Evolutionary conservation across 2,113 vertebrate genomes (phyloP), one percentile per base, ranked within the genome.

Genomic region (Corydoras maculifer): DNA sequence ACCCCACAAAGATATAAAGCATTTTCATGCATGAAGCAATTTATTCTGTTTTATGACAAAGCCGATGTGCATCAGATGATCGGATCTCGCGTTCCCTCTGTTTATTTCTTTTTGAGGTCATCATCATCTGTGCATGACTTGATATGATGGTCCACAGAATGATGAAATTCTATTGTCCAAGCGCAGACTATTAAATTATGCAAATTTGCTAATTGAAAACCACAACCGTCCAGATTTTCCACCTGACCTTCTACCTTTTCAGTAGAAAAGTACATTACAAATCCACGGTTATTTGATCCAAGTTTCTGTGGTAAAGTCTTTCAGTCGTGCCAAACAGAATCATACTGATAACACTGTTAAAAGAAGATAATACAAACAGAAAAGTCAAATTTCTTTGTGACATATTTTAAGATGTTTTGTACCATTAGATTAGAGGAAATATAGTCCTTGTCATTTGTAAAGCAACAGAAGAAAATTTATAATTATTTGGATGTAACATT

Each of bases 101-200:
- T 11, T 53, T 30, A 59, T 31, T 18, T 15, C 32, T n/a, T 51
- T 51, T 25, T 18, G 58, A 75, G 73, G 71, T 78, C 76, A 71
- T 51, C 67, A 76, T 74, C 71, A 58, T 76, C 74, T 76, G 74
- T 61, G 55, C 68, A 59, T 55, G n/a, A 62, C 64, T 69, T 62
- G 58, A 72, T 43, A 80, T 66, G 69, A 73, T 57, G 51, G 54
- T 76, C 72, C 14, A 68, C 25, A 48, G 18, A 25, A 61, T 76
- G 70, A 77, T 68, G 70, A 43, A 53, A 73, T 72, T 82, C 76
- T 66, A 30, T 75, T 31, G 74, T 69, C 75, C 65, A 63, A 77
- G 75, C 68, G 69, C 68, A 75, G 66, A 69, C 70, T 58, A 80
- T 82, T 77, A 79, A 69, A 71, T 69, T 82, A 77, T 82, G 77